phyloP scores from a whole-genome alignment of 2,113 vertebrate genomes.

The Gorsachius goisagi region DNA sequence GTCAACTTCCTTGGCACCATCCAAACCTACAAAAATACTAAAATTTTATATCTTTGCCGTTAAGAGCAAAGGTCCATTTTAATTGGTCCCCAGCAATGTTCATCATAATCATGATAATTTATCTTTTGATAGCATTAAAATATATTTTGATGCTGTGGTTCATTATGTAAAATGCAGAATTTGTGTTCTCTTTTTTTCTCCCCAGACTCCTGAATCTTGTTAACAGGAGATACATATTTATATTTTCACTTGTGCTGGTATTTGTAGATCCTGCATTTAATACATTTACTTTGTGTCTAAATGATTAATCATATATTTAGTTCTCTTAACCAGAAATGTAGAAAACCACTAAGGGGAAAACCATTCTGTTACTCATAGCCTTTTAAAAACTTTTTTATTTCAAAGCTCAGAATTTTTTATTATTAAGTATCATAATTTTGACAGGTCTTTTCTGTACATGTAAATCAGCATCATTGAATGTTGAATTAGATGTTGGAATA shows the following conservation, averaged over 20 bases:
- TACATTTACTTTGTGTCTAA: background rate
- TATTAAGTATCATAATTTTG: slow-evolving; percentile 13
- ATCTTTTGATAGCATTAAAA: background rate
- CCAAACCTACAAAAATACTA: background rate
- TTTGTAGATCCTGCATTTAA: background rate
- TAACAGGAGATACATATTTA: background rate
- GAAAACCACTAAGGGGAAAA: background rate
- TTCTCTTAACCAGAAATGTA: background rate
- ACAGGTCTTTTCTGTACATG: slow-evolving; percentile 7
- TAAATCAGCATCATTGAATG: background rate
- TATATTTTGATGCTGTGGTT: background rate
- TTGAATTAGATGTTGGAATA: slow-evolving; percentile 53
- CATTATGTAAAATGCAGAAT: background rate
- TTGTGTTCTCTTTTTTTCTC: background rate
- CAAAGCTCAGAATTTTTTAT: background rate
- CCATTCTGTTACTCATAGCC: background rate
- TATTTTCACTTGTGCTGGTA: background rate
- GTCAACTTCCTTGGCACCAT: background rate
- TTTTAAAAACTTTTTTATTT: background rate
- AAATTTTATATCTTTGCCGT: background rate
- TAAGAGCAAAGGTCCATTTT: background rate
- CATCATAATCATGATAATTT: background rate
- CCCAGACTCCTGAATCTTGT: background rate
- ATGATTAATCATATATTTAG: slow-evolving; percentile 2
- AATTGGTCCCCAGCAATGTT: background rate